Conservation (phyloP, 1,140 invertebrate species). For the Neodiprion pinetum region DNA sequence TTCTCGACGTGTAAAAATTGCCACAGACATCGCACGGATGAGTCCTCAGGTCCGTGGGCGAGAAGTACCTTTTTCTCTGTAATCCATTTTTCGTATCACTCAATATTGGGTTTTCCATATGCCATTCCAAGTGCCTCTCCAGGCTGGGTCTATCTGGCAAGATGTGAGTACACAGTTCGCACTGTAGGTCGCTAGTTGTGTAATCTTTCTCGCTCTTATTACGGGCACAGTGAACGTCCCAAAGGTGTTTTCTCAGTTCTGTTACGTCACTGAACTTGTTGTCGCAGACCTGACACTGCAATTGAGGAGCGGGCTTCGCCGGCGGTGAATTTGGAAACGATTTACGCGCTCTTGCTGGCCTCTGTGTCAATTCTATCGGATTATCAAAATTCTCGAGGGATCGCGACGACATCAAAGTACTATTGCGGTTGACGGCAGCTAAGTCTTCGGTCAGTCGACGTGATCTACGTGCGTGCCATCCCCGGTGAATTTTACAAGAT, state of each 20-base stretch:
- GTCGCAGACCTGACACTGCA: constrained; percentile 58
- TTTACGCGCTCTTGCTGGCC: constrained; percentile 52
- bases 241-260: constrained; percentile 51
- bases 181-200: constrained; percentile 60
- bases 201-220: constrained; percentile 52
- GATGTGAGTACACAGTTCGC: constrained; percentile 66
- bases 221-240: constrained; percentile 55
- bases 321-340: constrained; percentile 44
- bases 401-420: not conserved
- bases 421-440: constrained; percentile 9
- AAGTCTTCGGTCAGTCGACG: constrained; percentile 40
- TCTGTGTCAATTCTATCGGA: constrained; percentile 12
- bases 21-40: constrained; percentile 68
- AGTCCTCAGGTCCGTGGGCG: constrained; percentile 39
- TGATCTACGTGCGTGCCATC: constrained; percentile 66
- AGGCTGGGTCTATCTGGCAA: constrained; percentile 65
- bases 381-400: not conserved
- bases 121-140: constrained; percentile 64
- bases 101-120: constrained; percentile 52
- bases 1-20: constrained; percentile 63
- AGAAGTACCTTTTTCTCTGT: not conserved
- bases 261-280: constrained; percentile 48
- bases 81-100: constrained; percentile 25
- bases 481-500: constrained; percentile 66
- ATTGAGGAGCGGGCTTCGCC: constrained; percentile 18